Evolutionary conservation across 2,797 vertebrate genomes (phyloP).

Genomic region (Aldrovandia affinis): DNA sequence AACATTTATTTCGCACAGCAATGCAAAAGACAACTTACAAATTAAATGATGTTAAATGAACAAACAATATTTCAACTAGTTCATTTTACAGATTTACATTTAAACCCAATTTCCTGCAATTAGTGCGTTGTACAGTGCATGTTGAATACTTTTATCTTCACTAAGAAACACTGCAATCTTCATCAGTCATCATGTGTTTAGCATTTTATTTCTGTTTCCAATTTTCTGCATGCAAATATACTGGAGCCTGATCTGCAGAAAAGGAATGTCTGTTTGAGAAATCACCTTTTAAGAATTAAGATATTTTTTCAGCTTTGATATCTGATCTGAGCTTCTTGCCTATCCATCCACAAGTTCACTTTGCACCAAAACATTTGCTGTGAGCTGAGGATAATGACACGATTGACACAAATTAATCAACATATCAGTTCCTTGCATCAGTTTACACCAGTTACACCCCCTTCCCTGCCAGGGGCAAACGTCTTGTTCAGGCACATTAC

Average conservation of each 20-base stretch:
- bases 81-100: no score
- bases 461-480: no score
- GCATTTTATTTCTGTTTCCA: not conserved
- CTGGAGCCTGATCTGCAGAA: not conserved
- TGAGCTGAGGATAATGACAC: not conserved
- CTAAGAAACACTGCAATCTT: not conserved
- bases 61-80: no score
- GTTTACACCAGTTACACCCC: no score
- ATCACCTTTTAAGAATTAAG: not conserved
- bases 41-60: no score
- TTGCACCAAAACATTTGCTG: not conserved
- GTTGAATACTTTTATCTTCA: not conserved
- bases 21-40: no score
- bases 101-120: not conserved
- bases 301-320: not conserved
- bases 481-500: not conserved
- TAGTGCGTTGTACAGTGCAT: not conserved
- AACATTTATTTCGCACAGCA: no score
- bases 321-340: not conserved
- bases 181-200: not conserved
- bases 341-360: not conserved
- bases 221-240: not conserved
- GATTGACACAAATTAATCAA: not conserved
- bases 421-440: not conserved
- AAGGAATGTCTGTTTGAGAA: not conserved